phyloP scores from a whole-genome alignment of 2,888 invertebrate species.

The Spodoptera littoralis region DNA sequence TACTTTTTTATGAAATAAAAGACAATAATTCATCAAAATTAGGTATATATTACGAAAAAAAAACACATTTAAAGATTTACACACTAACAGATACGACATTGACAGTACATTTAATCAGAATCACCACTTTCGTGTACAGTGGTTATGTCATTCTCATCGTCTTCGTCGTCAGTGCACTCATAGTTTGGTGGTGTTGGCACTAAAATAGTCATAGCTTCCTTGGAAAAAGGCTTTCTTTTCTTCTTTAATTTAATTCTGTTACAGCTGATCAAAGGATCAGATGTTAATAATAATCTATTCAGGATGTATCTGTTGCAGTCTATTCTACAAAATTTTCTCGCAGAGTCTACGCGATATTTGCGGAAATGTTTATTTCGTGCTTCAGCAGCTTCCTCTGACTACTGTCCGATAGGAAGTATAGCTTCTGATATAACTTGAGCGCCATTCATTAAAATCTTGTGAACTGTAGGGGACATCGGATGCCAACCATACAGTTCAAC shows the following conservation, averaged over 20 bases:
- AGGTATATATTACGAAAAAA: too few relatives aligned
- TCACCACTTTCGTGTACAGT: too few relatives aligned
- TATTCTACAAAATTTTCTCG: constrained; percentile 52
- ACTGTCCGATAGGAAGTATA: constrained; percentile 56
- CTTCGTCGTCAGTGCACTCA: too few relatives aligned
- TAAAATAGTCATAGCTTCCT: constrained; percentile 12
- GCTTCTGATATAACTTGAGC: constrained; percentile 40
- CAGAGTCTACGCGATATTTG: constrained; percentile 44
- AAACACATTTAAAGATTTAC: too few relatives aligned
- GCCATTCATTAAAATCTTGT: constrained; percentile 54
- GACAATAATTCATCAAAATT: too few relatives aligned
- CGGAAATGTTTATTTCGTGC: constrained; percentile 61
- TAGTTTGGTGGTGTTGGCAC: constrained; percentile 4
- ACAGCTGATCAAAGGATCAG: constrained; percentile 32
- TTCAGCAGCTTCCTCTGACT: constrained; percentile 46
- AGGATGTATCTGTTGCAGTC: constrained; percentile 39
- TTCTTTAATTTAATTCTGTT: constrained; percentile 10
- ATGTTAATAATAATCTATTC: constrained; percentile 41
- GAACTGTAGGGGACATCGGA: constrained; percentile 59
- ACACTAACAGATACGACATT: too few relatives aligned
- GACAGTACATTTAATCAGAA: too few relatives aligned
- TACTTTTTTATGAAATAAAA: too few relatives aligned
- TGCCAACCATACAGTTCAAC: constrained; percentile 31
- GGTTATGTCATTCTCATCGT: too few relatives aligned
- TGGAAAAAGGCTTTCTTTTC: constrained; percentile 11